These are phyloP conservation scores for Egretta garzetta DNA, from an alignment of 2,113 vertebrate genomes.

Conservation along the genomic window DNA sequence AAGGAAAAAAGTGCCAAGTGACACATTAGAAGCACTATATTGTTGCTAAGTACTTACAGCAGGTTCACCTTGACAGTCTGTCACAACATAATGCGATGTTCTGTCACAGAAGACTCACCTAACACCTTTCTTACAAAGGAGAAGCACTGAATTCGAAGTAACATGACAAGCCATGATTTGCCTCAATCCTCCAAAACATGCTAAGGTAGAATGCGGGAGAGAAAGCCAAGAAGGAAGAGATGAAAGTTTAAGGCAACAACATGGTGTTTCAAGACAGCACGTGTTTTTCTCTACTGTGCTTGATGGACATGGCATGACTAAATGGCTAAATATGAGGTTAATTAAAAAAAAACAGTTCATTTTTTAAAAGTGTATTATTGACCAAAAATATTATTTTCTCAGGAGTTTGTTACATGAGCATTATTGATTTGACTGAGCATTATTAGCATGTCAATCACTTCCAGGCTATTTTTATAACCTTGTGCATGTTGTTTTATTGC, in stretches of 20 bases:
- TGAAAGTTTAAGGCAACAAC: slow-evolving; percentile 61
- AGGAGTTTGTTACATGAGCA: slow-evolving; percentile 56
- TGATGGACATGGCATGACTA: slow-evolving; percentile 76
- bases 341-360: slow-evolving; percentile 86
- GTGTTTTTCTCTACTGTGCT: slow-evolving; percentile 47
- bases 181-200: slow-evolving; percentile 55
- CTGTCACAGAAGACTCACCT: slow-evolving; percentile 64
- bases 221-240: slow-evolving; percentile 69
- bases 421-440: slow-evolving; percentile 56
- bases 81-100: slow-evolving; percentile 80
- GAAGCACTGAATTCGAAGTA: slow-evolving; percentile 58
- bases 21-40: slow-evolving; percentile 45
- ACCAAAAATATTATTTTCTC: slow-evolving; percentile 75
- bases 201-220: slow-evolving; percentile 73
- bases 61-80: slow-evolving; percentile 78
- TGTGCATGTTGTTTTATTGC: slow-evolving; percentile 73
- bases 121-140: slow-evolving; percentile 78
- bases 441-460: slow-evolving; percentile 75
- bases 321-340: slow-evolving; percentile 79
- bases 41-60: slow-evolving; percentile 70
- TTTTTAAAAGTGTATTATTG: slow-evolving; percentile 49
- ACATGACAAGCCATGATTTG: slow-evolving; percentile 67
- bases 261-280: slow-evolving; percentile 6
- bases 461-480: slow-evolving; percentile 79
- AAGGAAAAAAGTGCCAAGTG: slow-evolving; percentile 58